Base-by-base conservation (phyloP, 2,797 vertebrate species). In the Taenioides sp. region DNA sequence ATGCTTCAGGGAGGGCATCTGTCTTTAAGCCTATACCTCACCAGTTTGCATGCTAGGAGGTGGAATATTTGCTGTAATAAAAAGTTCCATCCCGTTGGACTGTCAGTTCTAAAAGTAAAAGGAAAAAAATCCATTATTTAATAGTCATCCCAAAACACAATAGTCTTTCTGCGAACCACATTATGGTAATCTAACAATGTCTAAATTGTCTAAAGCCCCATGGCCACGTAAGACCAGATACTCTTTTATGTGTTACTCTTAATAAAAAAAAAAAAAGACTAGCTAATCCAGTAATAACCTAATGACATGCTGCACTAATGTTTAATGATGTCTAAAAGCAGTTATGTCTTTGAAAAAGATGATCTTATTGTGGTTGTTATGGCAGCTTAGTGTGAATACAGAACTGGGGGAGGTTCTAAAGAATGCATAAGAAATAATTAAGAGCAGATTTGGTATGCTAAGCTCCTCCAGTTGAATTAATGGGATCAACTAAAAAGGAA, bases 381-480 rank as follows among this genome's bases (percentile, higher is more conserved):
- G 71, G 82, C 73, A 81, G 80, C 82, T 84, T 81, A 67, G 82
- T 88, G 86, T 80, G 85, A 83, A 80, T 52, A 78, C 83, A 89
- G 84, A 86, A 90, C 84, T 72, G 64, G 75, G 78, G 81, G 84
- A 86, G 84, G 83, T 89, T 85, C 80, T 87, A 70, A 84, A 71
- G 77, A 90, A 89, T 90, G 85, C 79, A 76, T 84, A 80, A 89
- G 90, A 91, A 90, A 87, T 80, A 84, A 89, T 90, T 94, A 90
- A 89, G 80, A 85, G 77, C 76, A 91, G 76, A 92, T 92, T 93
- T 93, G 82, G 81, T 90, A 89, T 91, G 83, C 76, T 90, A 87
- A 89, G 85, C 89, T 78, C 75, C 79, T 87, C 78, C 80, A 65
- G 81, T 87, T 71, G 77, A 87, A 84, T 89, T 81, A 87, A 89